Conservation (phyloP, 2,113 vertebrate genomes). For the Oryzias curvinotus region DNA sequence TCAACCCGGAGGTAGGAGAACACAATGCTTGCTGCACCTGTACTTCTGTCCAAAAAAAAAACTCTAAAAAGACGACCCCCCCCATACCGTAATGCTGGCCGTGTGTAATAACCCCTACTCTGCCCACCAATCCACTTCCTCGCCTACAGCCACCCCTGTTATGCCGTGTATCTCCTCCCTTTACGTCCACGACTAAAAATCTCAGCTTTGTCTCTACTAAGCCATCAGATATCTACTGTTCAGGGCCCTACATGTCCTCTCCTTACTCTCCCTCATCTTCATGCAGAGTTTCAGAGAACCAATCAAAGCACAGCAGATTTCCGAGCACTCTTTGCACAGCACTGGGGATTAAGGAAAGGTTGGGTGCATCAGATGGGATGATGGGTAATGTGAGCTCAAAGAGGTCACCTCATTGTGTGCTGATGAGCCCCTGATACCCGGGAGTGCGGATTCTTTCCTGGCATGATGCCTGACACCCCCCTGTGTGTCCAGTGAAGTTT, state of each 20-base stretch:
- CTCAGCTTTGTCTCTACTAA: conserved; percentile 42
- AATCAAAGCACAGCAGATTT: conserved; percentile 14
- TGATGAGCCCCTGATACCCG: conserved; percentile 46
- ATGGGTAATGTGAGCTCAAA: conserved; percentile 25
- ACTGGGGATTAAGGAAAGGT: conserved; percentile 60
- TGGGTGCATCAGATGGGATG: conserved; percentile 18
- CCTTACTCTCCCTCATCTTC: conserved; percentile 46
- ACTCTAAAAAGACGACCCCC: conserved; percentile 5
- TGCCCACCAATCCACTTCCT: conserved; percentile 51
- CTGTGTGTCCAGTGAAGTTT: conserved; percentile 50
- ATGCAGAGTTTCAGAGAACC: conserved; percentile 15
- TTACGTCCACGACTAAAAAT: conserved; percentile 35
- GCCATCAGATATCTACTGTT: conserved; percentile 41
- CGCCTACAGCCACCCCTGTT: conserved; percentile 60
- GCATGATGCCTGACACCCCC: conserved; percentile 71
- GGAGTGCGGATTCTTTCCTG: conserved; percentile 69
- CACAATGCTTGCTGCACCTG: conserved; percentile 57
- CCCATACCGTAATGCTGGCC: conserved; percentile 32
- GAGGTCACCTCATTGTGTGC: conserved; percentile 52
- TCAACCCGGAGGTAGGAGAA: conserved; percentile 76
- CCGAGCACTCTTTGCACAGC: conserved; percentile 11
- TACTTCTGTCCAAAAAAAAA: background rate
- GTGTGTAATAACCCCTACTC: conserved; percentile 47
- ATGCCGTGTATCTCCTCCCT: conserved; percentile 50
- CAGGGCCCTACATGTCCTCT: conserved; percentile 45